Evolutionary conservation across 2,113 vertebrate species (phyloP).

Genomic region (Henicopernis longicauda): DNA sequence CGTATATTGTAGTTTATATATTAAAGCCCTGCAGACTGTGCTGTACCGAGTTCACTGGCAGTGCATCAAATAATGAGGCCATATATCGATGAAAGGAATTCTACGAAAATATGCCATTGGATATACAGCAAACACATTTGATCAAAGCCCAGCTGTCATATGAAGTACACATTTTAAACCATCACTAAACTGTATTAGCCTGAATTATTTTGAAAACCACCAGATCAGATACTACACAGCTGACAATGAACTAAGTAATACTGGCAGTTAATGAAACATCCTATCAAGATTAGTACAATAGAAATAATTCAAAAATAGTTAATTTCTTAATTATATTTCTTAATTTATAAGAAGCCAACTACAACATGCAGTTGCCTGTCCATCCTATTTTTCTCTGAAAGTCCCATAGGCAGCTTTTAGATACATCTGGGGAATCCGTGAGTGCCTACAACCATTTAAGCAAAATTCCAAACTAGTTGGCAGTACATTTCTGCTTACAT

Average conservation of each 20-base stretch:
- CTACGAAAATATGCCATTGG: not conserved
- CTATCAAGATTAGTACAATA: not conserved
- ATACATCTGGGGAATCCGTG: not conserved
- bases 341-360: not conserved
- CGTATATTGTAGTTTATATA: not conserved
- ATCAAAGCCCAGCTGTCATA: slow-evolving; percentile 30
- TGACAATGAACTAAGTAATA: not conserved
- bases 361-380: not conserved
- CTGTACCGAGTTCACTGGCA: slow-evolving; percentile 17
- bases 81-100: not conserved
- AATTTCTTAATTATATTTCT: too few species aligned
- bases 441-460: not conserved
- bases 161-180: not conserved
- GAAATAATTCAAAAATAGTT: not conserved
- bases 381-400: not conserved
- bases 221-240: not conserved
- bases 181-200: not conserved
- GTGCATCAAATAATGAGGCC: slow-evolving; percentile 30
- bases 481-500: not conserved
- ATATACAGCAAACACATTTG: not conserved
- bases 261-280: not conserved
- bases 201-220: not conserved
- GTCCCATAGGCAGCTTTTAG: not conserved
- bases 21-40: not conserved
- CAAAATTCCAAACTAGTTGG: not conserved